Conservation (phyloP, 2,888 invertebrate genomes). For the Drosophila basisetae region DNA sequence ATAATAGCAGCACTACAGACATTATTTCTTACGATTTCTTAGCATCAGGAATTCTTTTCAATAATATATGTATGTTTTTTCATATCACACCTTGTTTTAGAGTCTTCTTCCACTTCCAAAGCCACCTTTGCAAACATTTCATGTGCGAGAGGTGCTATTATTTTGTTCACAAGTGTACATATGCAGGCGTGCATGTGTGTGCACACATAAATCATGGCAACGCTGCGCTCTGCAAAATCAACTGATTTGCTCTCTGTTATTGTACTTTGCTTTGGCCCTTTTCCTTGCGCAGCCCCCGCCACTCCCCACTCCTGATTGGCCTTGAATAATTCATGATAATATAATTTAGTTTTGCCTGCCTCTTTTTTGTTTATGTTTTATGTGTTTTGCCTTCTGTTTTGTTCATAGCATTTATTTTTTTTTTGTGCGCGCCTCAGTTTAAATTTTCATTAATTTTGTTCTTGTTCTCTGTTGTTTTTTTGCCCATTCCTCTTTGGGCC, state of each 20-base stretch:
- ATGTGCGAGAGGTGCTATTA: not conserved
- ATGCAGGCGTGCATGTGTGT: not conserved
- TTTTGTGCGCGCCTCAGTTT: slow-evolving; percentile 1
- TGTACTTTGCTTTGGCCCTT: slow-evolving; percentile 22
- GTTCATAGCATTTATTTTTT: slow-evolving; percentile 18
- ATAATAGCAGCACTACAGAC: not conserved
- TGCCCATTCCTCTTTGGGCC: slow-evolving; percentile 59
- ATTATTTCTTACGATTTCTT: not conserved
- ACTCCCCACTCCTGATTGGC: slow-evolving; percentile 54
- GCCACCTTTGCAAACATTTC: slow-evolving; percentile 1
- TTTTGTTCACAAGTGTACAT: not conserved
- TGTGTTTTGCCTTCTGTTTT: slow-evolving; percentile 24
- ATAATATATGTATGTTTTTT: not conserved
- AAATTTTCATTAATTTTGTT: slow-evolving; percentile 54
- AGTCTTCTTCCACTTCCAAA: not conserved
- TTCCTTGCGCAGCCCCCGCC: slow-evolving; percentile 16
- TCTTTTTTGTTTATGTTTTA: slow-evolving; percentile 18
- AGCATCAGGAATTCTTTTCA: not conserved
- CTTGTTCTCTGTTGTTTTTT: slow-evolving; percentile 1
- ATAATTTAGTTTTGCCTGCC: slow-evolving; percentile 30
- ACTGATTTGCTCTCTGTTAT: slow-evolving; percentile 11
- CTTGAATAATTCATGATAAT: slow-evolving; percentile 80
- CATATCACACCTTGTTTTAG: not conserved
- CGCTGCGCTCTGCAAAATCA: not conserved
- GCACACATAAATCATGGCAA: not conserved